phyloP scores from a whole-genome alignment of 35 echinoderm and acorn worm species.

The Heliocidaris erythrogramma region DNA sequence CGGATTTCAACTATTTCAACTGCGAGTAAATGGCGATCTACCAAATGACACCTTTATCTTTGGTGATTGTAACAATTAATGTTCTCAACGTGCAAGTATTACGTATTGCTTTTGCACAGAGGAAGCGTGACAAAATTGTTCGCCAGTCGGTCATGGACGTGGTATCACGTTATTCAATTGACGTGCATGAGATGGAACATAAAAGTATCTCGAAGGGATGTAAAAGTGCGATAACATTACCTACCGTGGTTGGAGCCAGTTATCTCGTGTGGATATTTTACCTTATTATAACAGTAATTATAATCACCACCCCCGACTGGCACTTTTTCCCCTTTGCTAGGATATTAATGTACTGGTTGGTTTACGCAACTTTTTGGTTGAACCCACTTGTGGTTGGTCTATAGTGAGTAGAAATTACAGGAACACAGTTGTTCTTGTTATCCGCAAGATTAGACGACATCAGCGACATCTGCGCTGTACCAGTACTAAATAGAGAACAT shows the following conservation, averaged over 20 bases:
- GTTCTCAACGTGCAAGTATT: background rate
- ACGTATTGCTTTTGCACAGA: background rate
- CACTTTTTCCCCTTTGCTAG: background rate
- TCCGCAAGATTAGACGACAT: too few relatives aligned
- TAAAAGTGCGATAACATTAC: background rate
- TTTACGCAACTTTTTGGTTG: background rate
- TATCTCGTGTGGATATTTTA: background rate
- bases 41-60: too few relatives aligned
- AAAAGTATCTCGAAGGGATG: background rate
- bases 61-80: background rate
- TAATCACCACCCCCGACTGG: background rate
- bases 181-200: background rate
- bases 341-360: background rate
- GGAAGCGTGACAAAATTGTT: background rate
- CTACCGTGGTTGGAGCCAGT: background rate
- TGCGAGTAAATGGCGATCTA: background rate
- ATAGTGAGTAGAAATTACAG: background rate
- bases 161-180: background rate
- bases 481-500: too few relatives aligned
- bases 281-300: background rate
- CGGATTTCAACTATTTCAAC: too few relatives aligned
- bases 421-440: background rate
- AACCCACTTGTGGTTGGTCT: background rate
- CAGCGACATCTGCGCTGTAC: too few relatives aligned
- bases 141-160: background rate